Conservation (phyloP, 2,113 vertebrate species). For the Willisornis vidua region DNA sequence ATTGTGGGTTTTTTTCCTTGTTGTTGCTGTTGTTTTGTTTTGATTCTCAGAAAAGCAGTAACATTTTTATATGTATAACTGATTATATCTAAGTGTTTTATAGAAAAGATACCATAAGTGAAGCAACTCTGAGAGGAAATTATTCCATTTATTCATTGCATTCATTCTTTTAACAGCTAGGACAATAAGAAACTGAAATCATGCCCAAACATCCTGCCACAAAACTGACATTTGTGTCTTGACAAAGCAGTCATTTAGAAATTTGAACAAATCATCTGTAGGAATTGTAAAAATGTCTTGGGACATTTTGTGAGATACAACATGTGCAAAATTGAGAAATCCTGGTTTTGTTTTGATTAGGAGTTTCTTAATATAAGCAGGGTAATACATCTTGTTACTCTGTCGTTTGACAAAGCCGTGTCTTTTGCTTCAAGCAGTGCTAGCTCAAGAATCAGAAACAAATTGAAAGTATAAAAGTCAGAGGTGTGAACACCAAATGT, state of each 20-base stretch:
- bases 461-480: background rate
- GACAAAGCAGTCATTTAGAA: background rate
- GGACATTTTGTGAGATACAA: background rate
- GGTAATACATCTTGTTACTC: constrained; percentile 21
- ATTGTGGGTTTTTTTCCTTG: background rate
- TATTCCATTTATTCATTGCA: background rate
- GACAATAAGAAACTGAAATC: background rate
- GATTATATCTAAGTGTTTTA: background rate
- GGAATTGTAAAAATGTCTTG: background rate
- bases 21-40: background rate
- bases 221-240: background rate
- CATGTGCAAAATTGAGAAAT: background rate
- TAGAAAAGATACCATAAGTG: background rate
- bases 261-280: background rate
- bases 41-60: background rate
- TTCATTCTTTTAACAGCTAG: background rate
- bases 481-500: background rate
- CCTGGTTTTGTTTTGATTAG: background rate
- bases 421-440: background rate
- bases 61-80: background rate
- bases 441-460: background rate
- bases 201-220: background rate
- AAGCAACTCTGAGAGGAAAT: background rate
- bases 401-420: background rate
- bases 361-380: constrained; percentile 4